Percentiles rank a stretch among this genome's conserved stretches.
phyloP scores from a whole-genome alignment of 2,888 invertebrate genomes.

The Andricus curvator region DNA sequence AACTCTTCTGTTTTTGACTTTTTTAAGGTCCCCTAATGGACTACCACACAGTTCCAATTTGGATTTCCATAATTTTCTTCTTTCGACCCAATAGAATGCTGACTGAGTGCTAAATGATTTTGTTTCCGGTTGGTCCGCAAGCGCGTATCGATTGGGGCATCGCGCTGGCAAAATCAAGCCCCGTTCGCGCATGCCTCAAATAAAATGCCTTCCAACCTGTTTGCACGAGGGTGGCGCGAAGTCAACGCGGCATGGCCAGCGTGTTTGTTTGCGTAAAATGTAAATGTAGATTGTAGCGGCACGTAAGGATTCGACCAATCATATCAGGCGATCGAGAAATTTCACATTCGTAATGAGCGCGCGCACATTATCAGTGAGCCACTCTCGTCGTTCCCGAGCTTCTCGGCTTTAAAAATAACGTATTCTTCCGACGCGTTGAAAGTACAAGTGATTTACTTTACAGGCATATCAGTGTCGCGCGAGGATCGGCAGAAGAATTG shows the following conservation, averaged over 20 bases:
- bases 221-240: constrained; percentile 47
- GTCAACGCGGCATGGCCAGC: constrained; percentile 37
- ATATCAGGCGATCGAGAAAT: constrained; percentile 55
- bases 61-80: too few species aligned
- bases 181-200: constrained; percentile 35
- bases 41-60: too few species aligned
- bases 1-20: too few species aligned
- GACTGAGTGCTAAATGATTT: constrained; percentile 27
- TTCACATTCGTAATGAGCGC: constrained; percentile 47
- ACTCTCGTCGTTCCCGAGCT: neutral
- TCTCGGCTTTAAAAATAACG: neutral
- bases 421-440: constrained; percentile 10
- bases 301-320: constrained; percentile 55
- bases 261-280: constrained; percentile 21
- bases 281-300: constrained; percentile 46
- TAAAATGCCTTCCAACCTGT: constrained; percentile 52
- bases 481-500: constrained; percentile 3
- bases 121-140: constrained; percentile 37
- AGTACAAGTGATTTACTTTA: neutral
- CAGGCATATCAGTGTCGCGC: constrained; percentile 18
- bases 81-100: too few species aligned
- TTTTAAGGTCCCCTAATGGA: too few species aligned
- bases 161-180: constrained; percentile 13
- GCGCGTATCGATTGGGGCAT: constrained; percentile 36
- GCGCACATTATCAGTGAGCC: constrained; percentile 18